Percentiles rank a stretch among this genome's conserved stretches.
phyloP scores from a whole-genome alignment of 2,888 invertebrate species.

The Podotricha telesiphe region DNA sequence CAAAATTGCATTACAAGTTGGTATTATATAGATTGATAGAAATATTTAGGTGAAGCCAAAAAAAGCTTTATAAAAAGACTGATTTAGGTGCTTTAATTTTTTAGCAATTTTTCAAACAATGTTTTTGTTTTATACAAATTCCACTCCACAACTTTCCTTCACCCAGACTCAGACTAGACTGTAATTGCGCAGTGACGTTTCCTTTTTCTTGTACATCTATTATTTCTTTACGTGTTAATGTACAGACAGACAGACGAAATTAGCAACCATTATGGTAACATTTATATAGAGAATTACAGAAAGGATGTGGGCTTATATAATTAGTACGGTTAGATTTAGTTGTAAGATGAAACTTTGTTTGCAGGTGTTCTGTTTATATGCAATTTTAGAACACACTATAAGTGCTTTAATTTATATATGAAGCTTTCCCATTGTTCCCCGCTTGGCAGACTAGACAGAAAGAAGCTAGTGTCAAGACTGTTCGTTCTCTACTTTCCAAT shows the following conservation, averaged over 20 bases:
- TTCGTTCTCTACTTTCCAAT: too few species aligned
- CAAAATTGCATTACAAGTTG: too few species aligned
- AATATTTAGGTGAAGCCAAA: too few species aligned
- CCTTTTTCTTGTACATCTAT: slow-evolving; percentile 58
- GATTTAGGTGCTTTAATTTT: too few species aligned
- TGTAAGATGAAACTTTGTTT: slow-evolving; percentile 4
- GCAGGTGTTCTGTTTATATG: slow-evolving; percentile 12
- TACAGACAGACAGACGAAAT: slow-evolving; percentile 46
- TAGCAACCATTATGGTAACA: slow-evolving; percentile 51
- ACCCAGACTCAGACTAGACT: slow-evolving; percentile 41
- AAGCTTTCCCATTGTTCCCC: too few species aligned
- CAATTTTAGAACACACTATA: not conserved
- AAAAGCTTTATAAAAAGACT: too few species aligned
- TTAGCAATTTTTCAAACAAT: not conserved
- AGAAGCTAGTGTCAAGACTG: too few species aligned
- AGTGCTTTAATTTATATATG: too few species aligned
- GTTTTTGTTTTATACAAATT: not conserved
- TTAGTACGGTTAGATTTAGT: slow-evolving; percentile 28
- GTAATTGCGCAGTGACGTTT: slow-evolving; percentile 52
- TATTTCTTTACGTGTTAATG: slow-evolving; percentile 49
- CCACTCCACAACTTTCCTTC: slow-evolving; percentile 37
- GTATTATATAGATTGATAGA: too few species aligned
- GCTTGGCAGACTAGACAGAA: too few species aligned
- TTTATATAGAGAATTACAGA: slow-evolving; percentile 43
- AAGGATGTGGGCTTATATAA: slow-evolving; percentile 37